These are phyloP conservation scores for Potorous gilbertii DNA, from an alignment of 2,797 vertebrate species.

Conservation along the genomic window DNA sequence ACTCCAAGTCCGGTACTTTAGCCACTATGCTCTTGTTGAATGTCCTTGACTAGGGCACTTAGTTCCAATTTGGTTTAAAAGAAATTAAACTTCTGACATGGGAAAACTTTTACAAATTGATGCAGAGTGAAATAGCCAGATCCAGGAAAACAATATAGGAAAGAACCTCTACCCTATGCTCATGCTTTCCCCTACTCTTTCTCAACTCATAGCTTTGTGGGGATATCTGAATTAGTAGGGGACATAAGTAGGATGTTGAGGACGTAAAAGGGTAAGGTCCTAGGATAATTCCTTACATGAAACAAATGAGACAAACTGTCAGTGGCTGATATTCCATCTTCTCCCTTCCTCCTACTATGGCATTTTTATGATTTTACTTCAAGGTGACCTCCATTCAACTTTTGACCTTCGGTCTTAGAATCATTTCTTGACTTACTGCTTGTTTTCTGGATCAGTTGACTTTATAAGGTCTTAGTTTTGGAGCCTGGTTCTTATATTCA, in stretches of 20 bases:
- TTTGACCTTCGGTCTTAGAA: not conserved
- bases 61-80: not conserved
- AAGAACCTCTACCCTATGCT: not conserved
- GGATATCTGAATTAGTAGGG: not conserved
- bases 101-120: not conserved
- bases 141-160: not conserved
- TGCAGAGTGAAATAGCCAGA: not conserved
- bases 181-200: not conserved
- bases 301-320: not conserved
- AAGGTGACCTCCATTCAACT: not conserved
- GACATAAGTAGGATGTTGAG: not conserved
- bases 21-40: not conserved
- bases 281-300: not conserved
- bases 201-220: not conserved
- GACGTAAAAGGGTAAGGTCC: not conserved
- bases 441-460: not conserved
- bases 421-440: not conserved
- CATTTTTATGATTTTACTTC: not conserved
- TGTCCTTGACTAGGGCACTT: not conserved
- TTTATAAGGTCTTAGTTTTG: not conserved
- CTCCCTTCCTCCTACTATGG: not conserved
- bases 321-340: not conserved
- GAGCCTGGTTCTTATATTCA: not conserved
- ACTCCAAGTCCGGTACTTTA: not conserved
- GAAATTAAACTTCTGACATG: slow-evolving; percentile 18